Percentiles rank a stretch among this genome's conserved stretches.
Conservation (phyloP, 1,140 invertebrate genomes). For the Drosophila kanapiae region DNA sequence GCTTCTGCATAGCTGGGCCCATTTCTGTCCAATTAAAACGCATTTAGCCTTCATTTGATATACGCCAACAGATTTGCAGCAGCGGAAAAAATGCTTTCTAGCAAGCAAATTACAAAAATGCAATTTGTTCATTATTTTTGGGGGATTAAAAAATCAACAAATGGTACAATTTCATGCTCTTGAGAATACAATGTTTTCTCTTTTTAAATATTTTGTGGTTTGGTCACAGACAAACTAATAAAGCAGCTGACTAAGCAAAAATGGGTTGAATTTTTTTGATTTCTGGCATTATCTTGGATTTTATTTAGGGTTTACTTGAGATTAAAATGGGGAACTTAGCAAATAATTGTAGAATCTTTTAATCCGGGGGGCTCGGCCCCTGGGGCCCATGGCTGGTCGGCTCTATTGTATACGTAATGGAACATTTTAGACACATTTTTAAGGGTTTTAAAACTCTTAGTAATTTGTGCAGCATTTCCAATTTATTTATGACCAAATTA, state of each 20-base stretch:
- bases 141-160: conserved; percentile 40
- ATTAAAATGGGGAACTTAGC: background rate
- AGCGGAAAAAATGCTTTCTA: conserved; percentile 22
- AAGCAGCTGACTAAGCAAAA: background rate
- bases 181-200: conserved; percentile 13
- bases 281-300: background rate
- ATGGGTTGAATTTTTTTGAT: background rate
- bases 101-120: conserved; percentile 25
- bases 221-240: background rate
- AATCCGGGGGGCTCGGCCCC: no score
- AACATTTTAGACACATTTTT: no score
- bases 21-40: conserved; percentile 77
- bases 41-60: conserved; percentile 56
- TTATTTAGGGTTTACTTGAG: background rate
- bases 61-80: conserved; percentile 51
- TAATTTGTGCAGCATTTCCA: no score
- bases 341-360: no score
- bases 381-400: no score
- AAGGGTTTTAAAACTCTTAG: no score
- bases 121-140: conserved; percentile 20
- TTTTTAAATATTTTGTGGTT: conserved; percentile 1
- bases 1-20: conserved; percentile 44
- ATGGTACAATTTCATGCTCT: conserved; percentile 20
- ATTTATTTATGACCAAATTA: no score
- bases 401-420: no score